These are phyloP conservation scores for Lithobates pipiens DNA, from an alignment of 2,797 vertebrate species.

Conservation along the genomic window DNA sequence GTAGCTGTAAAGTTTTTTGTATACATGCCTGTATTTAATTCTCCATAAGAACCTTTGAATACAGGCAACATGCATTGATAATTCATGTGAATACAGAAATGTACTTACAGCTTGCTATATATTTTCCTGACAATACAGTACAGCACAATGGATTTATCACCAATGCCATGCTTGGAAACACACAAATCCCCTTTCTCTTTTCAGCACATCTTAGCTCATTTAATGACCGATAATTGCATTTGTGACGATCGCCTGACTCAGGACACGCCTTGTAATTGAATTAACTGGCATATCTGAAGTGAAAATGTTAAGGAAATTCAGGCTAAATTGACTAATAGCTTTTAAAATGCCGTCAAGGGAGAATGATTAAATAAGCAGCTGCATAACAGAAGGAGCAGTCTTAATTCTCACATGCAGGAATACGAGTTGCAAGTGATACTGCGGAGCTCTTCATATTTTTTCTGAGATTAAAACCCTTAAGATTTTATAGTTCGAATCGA, in stretches of 20 bases:
- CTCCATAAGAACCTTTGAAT: too few species aligned
- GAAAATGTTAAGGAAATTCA: conserved; percentile 58
- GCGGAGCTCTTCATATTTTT: neutral
- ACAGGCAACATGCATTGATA: neutral
- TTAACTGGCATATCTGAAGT: conserved; percentile 59
- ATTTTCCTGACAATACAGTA: neutral
- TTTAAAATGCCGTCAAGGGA: conserved; percentile 61
- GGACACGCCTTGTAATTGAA: conserved; percentile 63
- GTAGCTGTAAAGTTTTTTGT: too few species aligned
- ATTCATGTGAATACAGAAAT: neutral
- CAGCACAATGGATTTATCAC: conserved; percentile 19
- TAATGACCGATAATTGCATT: conserved; percentile 63
- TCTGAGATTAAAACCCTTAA: too few species aligned
- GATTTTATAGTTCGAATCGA: too few species aligned
- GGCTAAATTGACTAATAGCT: conserved; percentile 60
- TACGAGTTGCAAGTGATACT: neutral
- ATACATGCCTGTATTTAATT: too few species aligned
- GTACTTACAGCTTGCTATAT: neutral
- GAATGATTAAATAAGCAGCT: conserved; percentile 63
- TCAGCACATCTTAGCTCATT: conserved; percentile 48
- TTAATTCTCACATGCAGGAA: neutral
- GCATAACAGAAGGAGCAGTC: conserved; percentile 20
- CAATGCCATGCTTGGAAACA: conserved; percentile 38
- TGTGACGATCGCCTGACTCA: conserved; percentile 60
- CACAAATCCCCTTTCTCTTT: conserved; percentile 31